Evolutionary conservation across 2,797 vertebrate genomes (phyloP), one percentile per base, ranked within the genome.

Genomic region (Crenichthys baileyi): DNA sequence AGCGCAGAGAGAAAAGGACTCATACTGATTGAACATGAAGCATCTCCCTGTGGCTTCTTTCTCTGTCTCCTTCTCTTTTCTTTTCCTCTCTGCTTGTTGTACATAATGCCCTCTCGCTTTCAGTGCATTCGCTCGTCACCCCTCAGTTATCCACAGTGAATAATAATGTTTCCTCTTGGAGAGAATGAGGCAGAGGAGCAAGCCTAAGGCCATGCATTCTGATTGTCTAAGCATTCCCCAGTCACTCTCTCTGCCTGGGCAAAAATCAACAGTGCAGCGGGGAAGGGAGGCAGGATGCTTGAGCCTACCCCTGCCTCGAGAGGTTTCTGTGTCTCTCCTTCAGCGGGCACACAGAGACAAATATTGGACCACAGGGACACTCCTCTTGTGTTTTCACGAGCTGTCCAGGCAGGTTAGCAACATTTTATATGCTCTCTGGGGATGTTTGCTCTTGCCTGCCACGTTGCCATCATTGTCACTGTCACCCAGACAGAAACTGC

Each of bases 161-260:
- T 92, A 90, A 93, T 85, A 88, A 91, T 87, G 88, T 88, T 87
- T 87, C 90, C 83, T 84, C 84, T 80, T 56, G 50, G 80, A 90
- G 85, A 84, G 86, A 80, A 61, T 31, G 77, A 84, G 65, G 83
- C 46, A 87, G 78, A 89, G 85, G 78, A 86, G 82, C 39, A 26
- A 72, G 86, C 93, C 92, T 53, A 1, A 82, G 90, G 92, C 90
- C 79, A 80, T 80, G 76, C 75, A 84, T 92, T 88, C 83, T 92
- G 90, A 91, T 90, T 89, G 90, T 84, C 90, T 90, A 84, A 92
- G 89, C 85, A 72, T 76, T 88, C 91, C 83, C 87, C 70, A 76
- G 88, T 78, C 77, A 0, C 85, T 16, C 36, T 70, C 65, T 70
- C 29, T 18, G 73, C 88, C 81, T 53, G 3, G 71, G 76, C 36